Base-by-base conservation (phyloP, 92 coral and sea anemone species). In the Epizoanthus illoricatus region DNA sequence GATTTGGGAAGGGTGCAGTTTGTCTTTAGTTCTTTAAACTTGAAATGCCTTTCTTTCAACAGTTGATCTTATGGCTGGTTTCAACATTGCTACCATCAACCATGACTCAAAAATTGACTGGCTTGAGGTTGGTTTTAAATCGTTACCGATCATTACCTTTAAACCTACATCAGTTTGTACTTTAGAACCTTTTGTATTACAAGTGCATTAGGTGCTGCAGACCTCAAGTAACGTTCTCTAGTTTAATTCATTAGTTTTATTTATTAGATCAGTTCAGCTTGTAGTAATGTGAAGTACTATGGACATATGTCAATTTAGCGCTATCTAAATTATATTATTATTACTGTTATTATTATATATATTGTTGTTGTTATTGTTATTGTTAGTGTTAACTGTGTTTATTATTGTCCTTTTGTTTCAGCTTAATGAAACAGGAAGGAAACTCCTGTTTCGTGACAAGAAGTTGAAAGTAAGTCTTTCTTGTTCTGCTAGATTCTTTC, bases 21-120 rank as follows among this genome's bases (percentile, higher is more conserved):
- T 0, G 18, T 39, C 21, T 6, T 33, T 28, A 28, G 36, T 28
- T 28, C 33, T 6, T 33, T 81, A 19, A 47, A 13, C 16, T 43
- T 71, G 47, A 71, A 68, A 39, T 68, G 45, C 9, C 17, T 74
- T 83, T 61, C 10, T 90, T 59, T 76, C 70, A 71, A 24, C 84
- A 96, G 99, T 96, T 84, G 96, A 96, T 83, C 84, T 96, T 69
- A 58, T 91, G 40, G 81, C 93, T 13, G 99, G 99, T 5, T 82
- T 96, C 49, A 96, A 91, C 71, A 75, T 90, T 42, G 99, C 98
- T 3, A 94, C 97, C 39, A 93, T 96, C 47, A 92, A 94, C 71
- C 99, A 96, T 80, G 99, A 96, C 62, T 91, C 99, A 54, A 96
- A 92, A 84, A 96, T 96, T 74, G 99, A 96, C 75, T 96, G 99